A percentile compares a stretch with the other conserved stretches of the same genome.
phyloP scores from a whole-genome alignment of 2,797 vertebrate species.

The Molossus molossus region DNA sequence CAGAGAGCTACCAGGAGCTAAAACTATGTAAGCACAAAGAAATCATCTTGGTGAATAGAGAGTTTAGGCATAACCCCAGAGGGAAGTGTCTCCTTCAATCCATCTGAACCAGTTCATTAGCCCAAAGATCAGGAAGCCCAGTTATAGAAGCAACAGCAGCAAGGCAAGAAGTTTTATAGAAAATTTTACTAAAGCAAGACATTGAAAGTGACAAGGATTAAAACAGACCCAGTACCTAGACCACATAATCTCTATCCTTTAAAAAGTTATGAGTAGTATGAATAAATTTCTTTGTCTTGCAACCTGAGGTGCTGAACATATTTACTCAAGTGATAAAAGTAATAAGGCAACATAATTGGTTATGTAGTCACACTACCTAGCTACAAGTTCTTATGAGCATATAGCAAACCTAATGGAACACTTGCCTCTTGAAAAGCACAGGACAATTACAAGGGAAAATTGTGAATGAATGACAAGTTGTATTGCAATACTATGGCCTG shows the following conservation, averaged over 20 bases:
- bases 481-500: not conserved
- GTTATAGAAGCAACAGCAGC: not conserved
- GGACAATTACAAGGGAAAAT: not conserved
- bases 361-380: not conserved
- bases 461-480: not conserved
- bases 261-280: not conserved
- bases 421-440: not conserved
- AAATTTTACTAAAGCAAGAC: not conserved
- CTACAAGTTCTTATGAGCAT: not conserved
- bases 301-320: not conserved
- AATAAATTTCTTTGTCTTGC: not conserved
- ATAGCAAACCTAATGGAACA: not conserved
- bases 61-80: not conserved
- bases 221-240: not conserved
- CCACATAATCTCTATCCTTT: not conserved
- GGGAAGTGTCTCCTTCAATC: not conserved
- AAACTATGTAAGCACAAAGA: not conserved
- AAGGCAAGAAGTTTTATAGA: not conserved
- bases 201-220: not conserved
- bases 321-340: not conserved
- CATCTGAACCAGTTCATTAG: not conserved
- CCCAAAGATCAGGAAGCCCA: not conserved
- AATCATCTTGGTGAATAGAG: not conserved
- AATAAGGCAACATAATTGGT: not conserved
- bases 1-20: not conserved